Conservation (phyloP, 2,888 invertebrate genomes). For the Platycheirus albimanus region DNA sequence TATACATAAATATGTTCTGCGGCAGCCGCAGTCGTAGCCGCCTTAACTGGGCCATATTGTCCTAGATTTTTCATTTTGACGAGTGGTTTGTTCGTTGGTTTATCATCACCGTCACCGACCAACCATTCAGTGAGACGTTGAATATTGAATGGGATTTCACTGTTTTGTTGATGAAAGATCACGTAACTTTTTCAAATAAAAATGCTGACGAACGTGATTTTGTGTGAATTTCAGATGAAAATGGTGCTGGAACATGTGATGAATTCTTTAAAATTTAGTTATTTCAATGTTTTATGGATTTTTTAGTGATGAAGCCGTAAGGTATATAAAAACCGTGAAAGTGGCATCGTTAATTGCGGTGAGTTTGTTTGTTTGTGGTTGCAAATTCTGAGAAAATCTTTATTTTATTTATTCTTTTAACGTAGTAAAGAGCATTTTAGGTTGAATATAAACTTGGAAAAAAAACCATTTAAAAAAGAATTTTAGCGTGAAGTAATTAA, state of each 20-base stretch:
- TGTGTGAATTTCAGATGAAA: constrained; percentile 45
- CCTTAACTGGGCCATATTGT: constrained; percentile 42
- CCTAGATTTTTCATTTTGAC: constrained; percentile 46
- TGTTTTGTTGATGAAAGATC: constrained; percentile 28
- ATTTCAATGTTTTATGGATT: constrained; percentile 40
- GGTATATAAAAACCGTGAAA: background rate
- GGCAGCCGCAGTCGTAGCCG: no score
- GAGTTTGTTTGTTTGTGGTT: no score
- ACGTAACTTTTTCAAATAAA: constrained; percentile 46
- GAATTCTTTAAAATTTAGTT: constrained; percentile 36
- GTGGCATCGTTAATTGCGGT: no score
- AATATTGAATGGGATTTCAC: constrained; percentile 22
- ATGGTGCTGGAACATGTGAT: background rate
- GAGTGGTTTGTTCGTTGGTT: constrained; percentile 45
- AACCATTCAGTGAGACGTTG: constrained; percentile 34
- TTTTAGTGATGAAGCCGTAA: no score
- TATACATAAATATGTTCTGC: constrained; percentile 6
- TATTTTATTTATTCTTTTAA: no score
- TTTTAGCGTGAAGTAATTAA: no score
- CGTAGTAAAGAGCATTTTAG: no score
- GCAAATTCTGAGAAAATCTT: no score
- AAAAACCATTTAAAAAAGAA: no score
- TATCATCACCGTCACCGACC: constrained; percentile 17
- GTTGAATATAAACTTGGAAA: no score
- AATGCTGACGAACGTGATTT: constrained; percentile 54